Percentiles rank a stretch among this genome's conserved stretches.
Evolutionary conservation across 2,113 vertebrate genomes (phyloP).

Genomic region (Amblyopsis rosae): DNA sequence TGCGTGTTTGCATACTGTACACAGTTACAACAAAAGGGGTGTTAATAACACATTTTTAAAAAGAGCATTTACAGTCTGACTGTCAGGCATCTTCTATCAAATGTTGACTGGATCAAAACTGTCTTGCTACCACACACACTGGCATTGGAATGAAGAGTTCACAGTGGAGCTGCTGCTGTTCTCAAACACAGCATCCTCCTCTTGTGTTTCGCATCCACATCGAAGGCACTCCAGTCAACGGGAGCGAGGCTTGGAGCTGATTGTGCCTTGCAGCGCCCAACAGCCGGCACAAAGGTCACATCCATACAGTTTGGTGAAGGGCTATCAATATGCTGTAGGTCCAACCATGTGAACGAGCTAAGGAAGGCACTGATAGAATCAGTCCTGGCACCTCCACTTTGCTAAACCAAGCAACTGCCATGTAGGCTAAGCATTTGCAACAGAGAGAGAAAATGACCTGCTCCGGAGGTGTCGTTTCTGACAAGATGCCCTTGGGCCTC

Average conservation of each 20-base stretch:
- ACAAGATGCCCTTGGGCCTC: conserved; percentile 59
- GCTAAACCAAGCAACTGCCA: conserved; percentile 20
- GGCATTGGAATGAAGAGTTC: neutral
- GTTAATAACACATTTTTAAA: too few relatives aligned
- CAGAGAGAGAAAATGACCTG: conserved; percentile 52
- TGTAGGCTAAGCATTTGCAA: conserved; percentile 40
- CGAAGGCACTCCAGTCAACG: conserved; percentile 12
- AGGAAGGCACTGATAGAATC: conserved; percentile 14
- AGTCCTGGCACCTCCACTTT: conserved; percentile 30
- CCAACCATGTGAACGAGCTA: neutral
- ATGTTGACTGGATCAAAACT: too few relatives aligned
- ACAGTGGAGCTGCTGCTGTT: conserved; percentile 6
- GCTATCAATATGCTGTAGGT: conserved; percentile 14
- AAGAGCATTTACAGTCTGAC: too few relatives aligned
- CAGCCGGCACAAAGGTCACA: conserved; percentile 28
- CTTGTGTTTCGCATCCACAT: conserved; percentile 5
- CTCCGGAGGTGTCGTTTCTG: conserved; percentile 45
- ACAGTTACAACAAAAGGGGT: too few relatives aligned
- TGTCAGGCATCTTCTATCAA: too few relatives aligned
- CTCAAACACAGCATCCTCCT: neutral
- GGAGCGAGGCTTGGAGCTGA: neutral
- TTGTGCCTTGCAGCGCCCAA: neutral
- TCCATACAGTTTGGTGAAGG: conserved; percentile 12
- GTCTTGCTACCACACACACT: neutral
- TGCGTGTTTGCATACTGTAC: too few relatives aligned